Base-by-base conservation (phyloP, 2,888 invertebrate genomes). In the Lasiommata megera region DNA sequence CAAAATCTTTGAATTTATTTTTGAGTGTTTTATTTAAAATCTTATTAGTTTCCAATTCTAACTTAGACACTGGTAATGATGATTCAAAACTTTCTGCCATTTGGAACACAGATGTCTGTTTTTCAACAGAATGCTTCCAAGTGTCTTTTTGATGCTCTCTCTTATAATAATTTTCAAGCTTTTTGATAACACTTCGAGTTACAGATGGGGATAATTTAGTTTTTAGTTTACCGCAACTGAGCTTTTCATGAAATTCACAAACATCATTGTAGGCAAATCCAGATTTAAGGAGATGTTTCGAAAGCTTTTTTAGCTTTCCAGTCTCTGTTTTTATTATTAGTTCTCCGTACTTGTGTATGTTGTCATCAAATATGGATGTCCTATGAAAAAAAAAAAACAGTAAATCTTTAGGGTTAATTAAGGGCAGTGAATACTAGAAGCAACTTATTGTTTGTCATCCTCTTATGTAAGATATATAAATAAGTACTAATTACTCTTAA, bases 301-400 rank as follows among this genome's bases (percentile, higher is more conserved):
- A 71, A 2, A 83, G 50, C 12, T 69, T 68, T 3, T 71, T 63
- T 0, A 61, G 11, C 23, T 68, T 63, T 0, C 76, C 79, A 8
- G 76, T 66, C 1, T 55, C 58, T 16, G 65, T 68, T 54, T 72
- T 68, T 3, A 82, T 59, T 0, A 72, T 60, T 18, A 89, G 53
- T n/a, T 87, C 83, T 0, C 88, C 88, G 67, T 77, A 88, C 69
- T 82, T 84, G 62, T 88, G 84, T 7, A 79, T 68, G 58, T 80
- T 84, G 48, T 78, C 73, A 46, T 84, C 77, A 50, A 88, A 87
- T 38, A 88, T 79, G 2, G 88, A 80, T n/a, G 69, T 65, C 57
- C 88, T 88, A 72, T 16, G 74, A 77, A 37, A 54, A 61, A 31
- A 9, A n/a, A 43, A 5, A 41, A 23, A 23, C 2, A 23, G 5